These are phyloP conservation scores for Halesus radiatus DNA, from an alignment of 1,140 invertebrate species.

Conservation along the genomic window DNA sequence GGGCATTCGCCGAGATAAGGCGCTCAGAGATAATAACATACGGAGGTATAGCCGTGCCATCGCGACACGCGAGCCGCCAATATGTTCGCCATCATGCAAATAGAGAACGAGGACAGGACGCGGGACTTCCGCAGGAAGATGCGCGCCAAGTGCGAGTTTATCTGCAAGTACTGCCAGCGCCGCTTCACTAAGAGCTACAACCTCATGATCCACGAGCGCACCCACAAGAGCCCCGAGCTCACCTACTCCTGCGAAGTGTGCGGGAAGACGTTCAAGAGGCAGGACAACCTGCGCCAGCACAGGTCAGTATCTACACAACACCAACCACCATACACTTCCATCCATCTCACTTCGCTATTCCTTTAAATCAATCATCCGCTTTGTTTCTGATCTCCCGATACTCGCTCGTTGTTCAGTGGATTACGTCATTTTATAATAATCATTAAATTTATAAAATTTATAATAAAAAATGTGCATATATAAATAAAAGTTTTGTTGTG, in stretches of 20 bases:
- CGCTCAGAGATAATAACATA: slow-evolving; percentile 25
- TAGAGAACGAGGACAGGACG: slow-evolving; percentile 91
- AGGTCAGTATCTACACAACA: slow-evolving; percentile 76
- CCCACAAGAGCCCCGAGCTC: slow-evolving; percentile 96
- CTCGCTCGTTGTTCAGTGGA: too few relatives aligned
- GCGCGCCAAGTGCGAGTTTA: slow-evolving; percentile 96
- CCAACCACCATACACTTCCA: not conserved
- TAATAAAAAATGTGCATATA: too few relatives aligned
- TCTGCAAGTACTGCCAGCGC: slow-evolving; percentile 98
- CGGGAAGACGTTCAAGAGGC: slow-evolving; percentile 97
- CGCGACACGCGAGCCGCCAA: slow-evolving; percentile 71
- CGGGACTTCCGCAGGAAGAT: slow-evolving; percentile 93
- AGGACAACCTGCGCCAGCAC: slow-evolving; percentile 96
- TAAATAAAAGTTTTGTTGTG: too few relatives aligned
- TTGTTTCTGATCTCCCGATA: slow-evolving; percentile 15
- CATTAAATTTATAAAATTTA: too few relatives aligned
- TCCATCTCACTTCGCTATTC: too few relatives aligned
- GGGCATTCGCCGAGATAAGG: slow-evolving; percentile 42
- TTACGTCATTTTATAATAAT: too few relatives aligned
- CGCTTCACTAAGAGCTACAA: slow-evolving; percentile 99
- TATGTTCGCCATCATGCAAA: slow-evolving; percentile 90
- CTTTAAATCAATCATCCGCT: not conserved
- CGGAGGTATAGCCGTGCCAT: slow-evolving; percentile 31
- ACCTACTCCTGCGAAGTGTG: slow-evolving; percentile 99
- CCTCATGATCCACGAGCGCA: slow-evolving; percentile 98